These are phyloP conservation scores for Hemibagrus wyckioides DNA, from an alignment of 2,113 vertebrate species.

Conservation along the genomic window DNA sequence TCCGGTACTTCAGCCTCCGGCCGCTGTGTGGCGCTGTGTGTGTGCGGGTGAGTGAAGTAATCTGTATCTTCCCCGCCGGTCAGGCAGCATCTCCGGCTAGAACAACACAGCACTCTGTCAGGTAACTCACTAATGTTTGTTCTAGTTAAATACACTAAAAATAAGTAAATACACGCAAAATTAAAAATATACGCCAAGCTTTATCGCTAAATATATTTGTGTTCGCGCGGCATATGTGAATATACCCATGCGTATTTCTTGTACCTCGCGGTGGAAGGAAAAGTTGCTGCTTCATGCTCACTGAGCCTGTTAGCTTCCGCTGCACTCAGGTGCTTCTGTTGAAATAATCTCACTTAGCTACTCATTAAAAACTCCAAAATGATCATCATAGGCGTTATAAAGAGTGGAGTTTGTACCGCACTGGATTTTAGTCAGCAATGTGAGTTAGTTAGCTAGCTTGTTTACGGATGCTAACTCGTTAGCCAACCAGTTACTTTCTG, in stretches of 20 bases:
- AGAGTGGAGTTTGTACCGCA: too few species aligned
- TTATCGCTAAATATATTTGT: not conserved
- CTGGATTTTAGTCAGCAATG: not conserved
- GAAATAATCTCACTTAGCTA: not conserved
- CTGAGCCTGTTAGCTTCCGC: not conserved
- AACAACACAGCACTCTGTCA: not conserved
- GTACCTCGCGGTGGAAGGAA: not conserved
- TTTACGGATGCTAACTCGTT: not conserved
- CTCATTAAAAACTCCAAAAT: too few species aligned
- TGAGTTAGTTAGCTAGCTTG: not conserved
- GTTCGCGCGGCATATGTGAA: not conserved
- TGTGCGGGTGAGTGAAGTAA: too few species aligned
- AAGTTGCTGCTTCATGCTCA: constrained; percentile 61
- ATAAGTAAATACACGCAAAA: not conserved
- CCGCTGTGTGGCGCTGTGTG: not conserved
- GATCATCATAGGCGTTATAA: not conserved
- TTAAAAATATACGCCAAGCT: not conserved
- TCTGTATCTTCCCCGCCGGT: not conserved
- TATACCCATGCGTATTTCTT: not conserved
- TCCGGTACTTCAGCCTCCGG: not conserved
- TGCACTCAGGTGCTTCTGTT: not conserved
- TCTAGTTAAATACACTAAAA: not conserved
- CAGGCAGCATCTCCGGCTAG: not conserved
- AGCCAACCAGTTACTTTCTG: constrained; percentile 31
- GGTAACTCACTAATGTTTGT: not conserved